phyloP scores from a whole-genome alignment of 2,888 invertebrate species.

The Zygaena filipendulae region DNA sequence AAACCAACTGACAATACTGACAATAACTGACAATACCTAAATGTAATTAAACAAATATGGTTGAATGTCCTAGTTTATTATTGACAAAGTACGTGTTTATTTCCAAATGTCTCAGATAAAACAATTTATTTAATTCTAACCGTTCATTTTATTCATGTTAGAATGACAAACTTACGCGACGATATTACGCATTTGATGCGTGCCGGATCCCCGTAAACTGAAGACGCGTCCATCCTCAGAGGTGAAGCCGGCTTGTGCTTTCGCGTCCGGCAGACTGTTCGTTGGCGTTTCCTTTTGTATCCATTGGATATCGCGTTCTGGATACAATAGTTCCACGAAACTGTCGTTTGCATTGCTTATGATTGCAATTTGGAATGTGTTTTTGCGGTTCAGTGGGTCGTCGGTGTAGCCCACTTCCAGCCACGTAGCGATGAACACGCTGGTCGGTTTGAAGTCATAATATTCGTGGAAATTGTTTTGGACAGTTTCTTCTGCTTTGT shows the following conservation, averaged over 20 bases:
- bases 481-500: constrained; percentile 77
- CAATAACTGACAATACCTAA: too few species aligned
- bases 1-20: too few species aligned
- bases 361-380: constrained; percentile 83
- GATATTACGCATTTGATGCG: constrained; percentile 85
- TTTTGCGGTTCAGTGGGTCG: constrained; percentile 77
- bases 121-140: too few species aligned
- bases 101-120: too few species aligned
- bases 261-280: constrained; percentile 86
- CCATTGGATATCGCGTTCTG: constrained; percentile 92
- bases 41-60: too few species aligned
- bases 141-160: background rate
- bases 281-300: constrained; percentile 81
- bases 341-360: constrained; percentile 82
- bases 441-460: constrained; percentile 77
- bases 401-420: constrained; percentile 83
- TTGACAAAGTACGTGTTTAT: too few species aligned
- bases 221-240: constrained; percentile 83
- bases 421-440: constrained; percentile 93
- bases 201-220: constrained; percentile 87
- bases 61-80: too few species aligned
- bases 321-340: constrained; percentile 89
- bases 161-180: constrained; percentile 71
- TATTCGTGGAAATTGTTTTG: constrained; percentile 79
- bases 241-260: constrained; percentile 93